Base-by-base conservation (phyloP, 2,888 invertebrate genomes). In the Agriopis aurantiaria region DNA sequence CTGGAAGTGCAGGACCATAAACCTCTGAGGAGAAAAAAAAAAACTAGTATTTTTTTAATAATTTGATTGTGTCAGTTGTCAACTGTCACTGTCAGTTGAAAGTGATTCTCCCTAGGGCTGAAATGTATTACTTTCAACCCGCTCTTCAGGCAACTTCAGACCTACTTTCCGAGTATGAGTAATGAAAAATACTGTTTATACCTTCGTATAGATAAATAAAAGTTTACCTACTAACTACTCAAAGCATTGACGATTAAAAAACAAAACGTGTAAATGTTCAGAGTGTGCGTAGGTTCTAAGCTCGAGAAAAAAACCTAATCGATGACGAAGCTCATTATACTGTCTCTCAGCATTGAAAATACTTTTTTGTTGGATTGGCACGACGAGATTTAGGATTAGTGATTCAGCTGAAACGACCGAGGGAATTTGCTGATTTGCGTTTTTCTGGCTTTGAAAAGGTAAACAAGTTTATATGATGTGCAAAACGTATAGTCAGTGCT, bases 321-420 rank as follows among this genome's bases (percentile, higher is more conserved):
- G 74, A 77, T 77, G 75, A 73, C 77, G 71, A 65, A 70, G 77
- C 72, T 75, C 74, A 77, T 75, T 77, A 75, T 69, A 55, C 73
- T 62, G 70, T 72, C 72, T 74, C 70, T 65, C 69, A 53, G 61
- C 73, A 65, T 72, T 72, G 75, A 74, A 70, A 68, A 76, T 71
- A 74, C 68, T 72, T 75, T 75, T 74, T 71, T 75, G 72, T 74
- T 64, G 68, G 75, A 77, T 74, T 75, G 74, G 66, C 71, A 68
- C 71, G 68, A 75, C 64, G 62, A 69, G 66, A 67, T 70, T 72
- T 72, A 60, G 65, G 57, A 71, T 71, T 71, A 66, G 70, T 71
- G 70, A 71, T 67, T 71, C 66, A 60, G 70, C 70, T 45, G 58
- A 67, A 71, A 71, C 62, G 63, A 63, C 49, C 43, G 53, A 46